These are phyloP conservation scores for Piprites chloris DNA, from an alignment of 2,113 vertebrate genomes.

Conservation along the genomic window DNA sequence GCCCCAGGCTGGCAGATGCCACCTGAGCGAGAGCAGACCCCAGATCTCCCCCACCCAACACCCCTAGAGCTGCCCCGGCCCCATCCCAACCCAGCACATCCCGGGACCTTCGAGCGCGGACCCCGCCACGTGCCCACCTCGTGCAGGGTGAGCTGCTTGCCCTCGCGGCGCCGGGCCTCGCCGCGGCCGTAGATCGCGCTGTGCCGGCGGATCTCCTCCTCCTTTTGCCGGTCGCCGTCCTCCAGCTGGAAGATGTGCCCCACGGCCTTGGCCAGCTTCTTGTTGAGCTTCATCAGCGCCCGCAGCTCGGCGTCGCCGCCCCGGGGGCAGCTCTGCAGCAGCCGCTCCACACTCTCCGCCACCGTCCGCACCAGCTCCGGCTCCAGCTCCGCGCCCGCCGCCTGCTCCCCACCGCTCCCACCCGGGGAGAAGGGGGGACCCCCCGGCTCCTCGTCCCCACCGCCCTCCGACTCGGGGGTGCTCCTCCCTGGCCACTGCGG, in stretches of 20 bases:
- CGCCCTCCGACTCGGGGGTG: conserved; percentile 83
- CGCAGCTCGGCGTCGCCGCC: conserved; percentile 80
- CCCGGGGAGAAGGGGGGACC: conserved; percentile 79
- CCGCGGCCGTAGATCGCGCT: conserved; percentile 94
- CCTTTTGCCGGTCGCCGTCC: conserved; percentile 83
- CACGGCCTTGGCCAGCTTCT: conserved; percentile 91
- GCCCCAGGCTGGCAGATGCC: not conserved
- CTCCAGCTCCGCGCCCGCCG: conserved; percentile 76
- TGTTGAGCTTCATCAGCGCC: conserved; percentile 89
- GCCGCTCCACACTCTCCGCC: conserved; percentile 85
- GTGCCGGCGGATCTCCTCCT: conserved; percentile 94
- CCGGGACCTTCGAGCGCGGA: fast-evolving
- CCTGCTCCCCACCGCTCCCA: not conserved
- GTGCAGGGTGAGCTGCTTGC: conserved; percentile 92
- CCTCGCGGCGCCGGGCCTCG: conserved; percentile 90
- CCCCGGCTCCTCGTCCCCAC: conserved; percentile 79
- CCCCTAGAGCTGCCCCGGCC: fast-evolving
- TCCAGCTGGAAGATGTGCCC: conserved; percentile 94
- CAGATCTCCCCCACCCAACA: not conserved
- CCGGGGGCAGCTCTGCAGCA: conserved; percentile 85
- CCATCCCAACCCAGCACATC: not conserved
- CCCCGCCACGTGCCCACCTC: conserved; percentile 75
- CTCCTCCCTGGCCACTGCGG: conserved; percentile 84
- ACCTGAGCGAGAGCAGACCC: not conserved
- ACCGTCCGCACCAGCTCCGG: conserved; percentile 83